Percentiles rank a stretch among this genome's conserved stretches.
These are phyloP conservation scores for Ramphastos sulfuratus DNA, from an alignment of 2,113 vertebrate genomes.

Conservation along the genomic window DNA sequence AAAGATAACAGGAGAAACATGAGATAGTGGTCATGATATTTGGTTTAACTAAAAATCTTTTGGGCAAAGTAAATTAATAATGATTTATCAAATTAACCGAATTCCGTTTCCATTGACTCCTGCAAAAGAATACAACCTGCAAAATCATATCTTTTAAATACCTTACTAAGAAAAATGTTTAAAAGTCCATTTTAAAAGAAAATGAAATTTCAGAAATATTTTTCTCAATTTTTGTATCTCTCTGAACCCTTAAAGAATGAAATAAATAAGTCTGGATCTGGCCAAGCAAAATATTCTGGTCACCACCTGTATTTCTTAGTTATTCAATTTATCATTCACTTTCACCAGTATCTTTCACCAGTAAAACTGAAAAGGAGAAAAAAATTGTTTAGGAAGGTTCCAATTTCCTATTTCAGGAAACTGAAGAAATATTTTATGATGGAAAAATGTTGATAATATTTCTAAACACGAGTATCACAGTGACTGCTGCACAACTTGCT, in stretches of 20 bases:
- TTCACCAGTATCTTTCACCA: not conserved
- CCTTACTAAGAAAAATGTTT: not conserved
- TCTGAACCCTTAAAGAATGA: not conserved
- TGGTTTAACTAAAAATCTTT: not conserved
- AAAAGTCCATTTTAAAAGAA: not conserved
- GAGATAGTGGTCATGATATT: not conserved
- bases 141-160: not conserved
- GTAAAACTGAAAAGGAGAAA: not conserved
- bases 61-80: not conserved
- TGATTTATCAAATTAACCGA: fast-evolving
- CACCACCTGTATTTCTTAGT: not conserved
- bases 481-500: not conserved
- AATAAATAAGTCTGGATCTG: not conserved
- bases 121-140: not conserved
- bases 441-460: not conserved
- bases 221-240: not conserved
- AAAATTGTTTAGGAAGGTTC: not conserved
- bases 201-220: not conserved
- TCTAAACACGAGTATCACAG: not conserved
- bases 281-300: not conserved
- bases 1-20: not conserved
- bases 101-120: not conserved
- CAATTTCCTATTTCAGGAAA: not conserved
- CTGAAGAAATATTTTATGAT: not conserved
- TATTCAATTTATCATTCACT: not conserved